Conservation (phyloP, 2,888 invertebrate species). For the Protonemura montana region DNA sequence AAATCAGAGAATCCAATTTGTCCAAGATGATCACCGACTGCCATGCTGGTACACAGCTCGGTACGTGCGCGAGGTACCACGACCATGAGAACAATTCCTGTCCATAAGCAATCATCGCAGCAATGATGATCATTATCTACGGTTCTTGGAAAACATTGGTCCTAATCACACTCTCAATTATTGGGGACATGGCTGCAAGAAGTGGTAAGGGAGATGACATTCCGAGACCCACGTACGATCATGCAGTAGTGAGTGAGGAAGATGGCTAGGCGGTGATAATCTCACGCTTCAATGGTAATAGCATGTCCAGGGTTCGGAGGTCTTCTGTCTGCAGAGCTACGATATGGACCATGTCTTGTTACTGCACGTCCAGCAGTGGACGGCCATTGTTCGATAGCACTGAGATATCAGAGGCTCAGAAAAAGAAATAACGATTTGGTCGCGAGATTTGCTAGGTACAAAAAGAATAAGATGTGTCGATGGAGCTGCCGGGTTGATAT, state of each 20-base stretch:
- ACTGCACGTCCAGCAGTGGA: neutral
- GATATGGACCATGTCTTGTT: conserved; percentile 7
- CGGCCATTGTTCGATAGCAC: neutral
- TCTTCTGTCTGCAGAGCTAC: neutral
- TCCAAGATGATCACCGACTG: neutral
- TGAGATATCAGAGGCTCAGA: neutral
- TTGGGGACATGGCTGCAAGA: conserved; percentile 28
- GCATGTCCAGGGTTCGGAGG: neutral
- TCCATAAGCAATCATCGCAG: conserved; percentile 27
- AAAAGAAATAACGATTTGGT: neutral
- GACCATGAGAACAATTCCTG: conserved; percentile 30
- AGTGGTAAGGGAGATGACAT: conserved; percentile 14
- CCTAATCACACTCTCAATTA: conserved; percentile 22
- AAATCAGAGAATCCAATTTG: conserved; percentile 35
- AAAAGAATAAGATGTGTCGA: neutral
- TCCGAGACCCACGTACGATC: conserved; percentile 29
- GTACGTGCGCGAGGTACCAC: conserved; percentile 21
- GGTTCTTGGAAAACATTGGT: conserved; percentile 36
- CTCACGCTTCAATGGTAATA: conserved; percentile 38
- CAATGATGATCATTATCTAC: conserved; percentile 30
- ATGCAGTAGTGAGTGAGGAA: conserved; percentile 39
- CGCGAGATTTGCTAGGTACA: too few species aligned
- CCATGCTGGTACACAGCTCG: neutral
- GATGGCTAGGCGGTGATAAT: conserved; percentile 13
- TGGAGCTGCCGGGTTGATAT: neutral